Evolutionary conservation across 2,888 invertebrate species (phyloP).

Genomic region (Axea sp.): DNA sequence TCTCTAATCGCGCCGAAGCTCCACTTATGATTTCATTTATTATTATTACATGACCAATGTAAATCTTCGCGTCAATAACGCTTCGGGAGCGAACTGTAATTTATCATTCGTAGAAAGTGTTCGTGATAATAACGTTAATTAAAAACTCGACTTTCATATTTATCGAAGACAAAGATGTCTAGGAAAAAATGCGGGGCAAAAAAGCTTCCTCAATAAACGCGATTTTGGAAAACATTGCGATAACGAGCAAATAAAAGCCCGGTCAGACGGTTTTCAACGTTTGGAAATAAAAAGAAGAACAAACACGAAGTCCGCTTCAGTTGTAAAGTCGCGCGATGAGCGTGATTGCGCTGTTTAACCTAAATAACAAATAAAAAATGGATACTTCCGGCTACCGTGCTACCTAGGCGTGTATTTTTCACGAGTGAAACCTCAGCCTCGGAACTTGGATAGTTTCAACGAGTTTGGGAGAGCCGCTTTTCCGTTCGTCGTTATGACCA

Average conservation of each 20-base stretch:
- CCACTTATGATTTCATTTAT: conserved; percentile 40
- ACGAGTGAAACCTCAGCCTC: conserved; percentile 18
- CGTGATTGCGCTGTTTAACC: conserved; percentile 33
- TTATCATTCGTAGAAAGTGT: conserved; percentile 33
- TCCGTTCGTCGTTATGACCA: conserved; percentile 34
- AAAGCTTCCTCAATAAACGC: conserved; percentile 17
- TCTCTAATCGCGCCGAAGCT: conserved; percentile 27
- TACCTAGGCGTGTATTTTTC: conserved; percentile 23
- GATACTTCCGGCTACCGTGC: conserved; percentile 49
- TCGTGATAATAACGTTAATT: too few relatives aligned
- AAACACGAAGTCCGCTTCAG: conserved; percentile 2
- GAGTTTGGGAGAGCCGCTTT: conserved; percentile 37
- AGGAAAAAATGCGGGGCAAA: neutral
- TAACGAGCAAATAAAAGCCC: conserved; percentile 7
- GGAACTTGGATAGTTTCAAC: conserved; percentile 44
- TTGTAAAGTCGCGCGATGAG: conserved; percentile 23
- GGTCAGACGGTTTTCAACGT: conserved; percentile 14
- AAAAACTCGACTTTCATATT: neutral
- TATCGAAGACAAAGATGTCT: neutral
- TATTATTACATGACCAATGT: conserved; percentile 18
- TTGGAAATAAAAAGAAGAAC: conserved; percentile 12
- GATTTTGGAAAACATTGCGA: conserved; percentile 1
- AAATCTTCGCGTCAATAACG: conserved; percentile 19
- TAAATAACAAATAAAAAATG: conserved; percentile 37
- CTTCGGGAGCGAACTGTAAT: conserved; percentile 5